Percentiles rank a stretch among this genome's conserved stretches.
Conservation (phyloP, 2,888 invertebrate genomes). For the Hyppa rectilinea region DNA sequence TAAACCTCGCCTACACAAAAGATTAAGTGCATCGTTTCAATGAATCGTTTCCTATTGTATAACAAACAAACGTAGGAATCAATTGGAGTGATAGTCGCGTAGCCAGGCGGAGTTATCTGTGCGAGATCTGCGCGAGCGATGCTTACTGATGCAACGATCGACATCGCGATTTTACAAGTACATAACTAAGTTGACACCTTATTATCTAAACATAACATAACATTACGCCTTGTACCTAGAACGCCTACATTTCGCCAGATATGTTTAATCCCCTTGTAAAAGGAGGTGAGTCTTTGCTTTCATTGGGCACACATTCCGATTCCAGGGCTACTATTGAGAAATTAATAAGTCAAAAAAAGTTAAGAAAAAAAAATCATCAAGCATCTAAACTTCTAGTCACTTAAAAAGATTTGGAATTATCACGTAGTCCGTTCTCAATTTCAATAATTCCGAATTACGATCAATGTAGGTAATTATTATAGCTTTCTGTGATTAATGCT, state of each 20-base stretch:
- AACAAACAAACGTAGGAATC: conserved; percentile 31
- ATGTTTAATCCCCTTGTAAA: background rate
- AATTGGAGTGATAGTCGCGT: conserved; percentile 51
- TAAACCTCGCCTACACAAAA: conserved; percentile 13
- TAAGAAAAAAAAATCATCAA: too few species aligned
- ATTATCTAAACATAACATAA: background rate
- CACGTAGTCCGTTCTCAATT: background rate
- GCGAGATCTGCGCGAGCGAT: conserved; percentile 38
- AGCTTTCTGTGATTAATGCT: background rate
- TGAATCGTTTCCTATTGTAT: conserved; percentile 46
- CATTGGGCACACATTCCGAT: too few species aligned
- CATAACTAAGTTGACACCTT: conserved; percentile 16
- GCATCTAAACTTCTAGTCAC: background rate
- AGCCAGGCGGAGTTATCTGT: conserved; percentile 18
- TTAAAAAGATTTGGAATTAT: background rate
- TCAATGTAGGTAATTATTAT: too few species aligned
- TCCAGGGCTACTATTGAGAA: too few species aligned
- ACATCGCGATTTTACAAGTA: conserved; percentile 17
- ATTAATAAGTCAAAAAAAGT: too few species aligned
- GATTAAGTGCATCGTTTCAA: conserved; percentile 14
- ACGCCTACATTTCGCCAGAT: background rate
- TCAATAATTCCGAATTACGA: background rate
- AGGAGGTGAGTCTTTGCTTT: background rate
- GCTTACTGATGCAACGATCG: conserved; percentile 34
- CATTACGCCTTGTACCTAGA: background rate